phyloP scores from a whole-genome alignment of 1,140 invertebrate species.

The Sycophaga agraensis region DNA sequence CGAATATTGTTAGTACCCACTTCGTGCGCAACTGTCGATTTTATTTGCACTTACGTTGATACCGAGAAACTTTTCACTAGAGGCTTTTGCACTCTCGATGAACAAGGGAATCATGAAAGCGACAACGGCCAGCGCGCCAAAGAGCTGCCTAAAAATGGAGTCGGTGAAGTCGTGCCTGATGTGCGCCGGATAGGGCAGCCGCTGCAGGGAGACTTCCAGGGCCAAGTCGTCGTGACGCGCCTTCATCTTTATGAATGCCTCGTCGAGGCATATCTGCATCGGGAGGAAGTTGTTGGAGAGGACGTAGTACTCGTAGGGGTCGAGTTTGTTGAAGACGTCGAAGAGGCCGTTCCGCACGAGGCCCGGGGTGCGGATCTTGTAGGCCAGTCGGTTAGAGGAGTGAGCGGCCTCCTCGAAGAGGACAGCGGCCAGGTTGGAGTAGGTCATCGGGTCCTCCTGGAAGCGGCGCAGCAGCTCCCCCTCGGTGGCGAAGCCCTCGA shows the following conservation, averaged over 20 bases:
- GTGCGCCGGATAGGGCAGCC: slow-evolving; percentile 50
- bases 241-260: slow-evolving; percentile 37
- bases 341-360: background rate
- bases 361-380: background rate
- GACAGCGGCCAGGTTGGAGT: too few relatives aligned
- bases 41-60: slow-evolving; percentile 45
- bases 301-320: background rate
- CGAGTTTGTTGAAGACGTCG: background rate
- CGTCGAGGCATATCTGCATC: slow-evolving; percentile 47
- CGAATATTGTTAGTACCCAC: too few relatives aligned
- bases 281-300: slow-evolving; percentile 28
- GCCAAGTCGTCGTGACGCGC: slow-evolving; percentile 9
- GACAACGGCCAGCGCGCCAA: slow-evolving; percentile 37
- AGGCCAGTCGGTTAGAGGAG: too few relatives aligned
- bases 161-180: slow-evolving; percentile 36
- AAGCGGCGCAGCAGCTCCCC: too few relatives aligned
- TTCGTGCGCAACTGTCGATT: too few relatives aligned
- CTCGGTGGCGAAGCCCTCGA: too few relatives aligned
- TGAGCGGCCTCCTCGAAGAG: too few relatives aligned
- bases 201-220: slow-evolving; percentile 43
- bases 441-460: too few relatives aligned
- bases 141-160: slow-evolving; percentile 33
- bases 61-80: slow-evolving; percentile 51
- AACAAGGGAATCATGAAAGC: slow-evolving; percentile 43
- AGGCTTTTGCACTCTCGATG: slow-evolving; percentile 46